Base-by-base conservation (phyloP, 2,888 invertebrate genomes). In the Cerceris rybyensis region DNA sequence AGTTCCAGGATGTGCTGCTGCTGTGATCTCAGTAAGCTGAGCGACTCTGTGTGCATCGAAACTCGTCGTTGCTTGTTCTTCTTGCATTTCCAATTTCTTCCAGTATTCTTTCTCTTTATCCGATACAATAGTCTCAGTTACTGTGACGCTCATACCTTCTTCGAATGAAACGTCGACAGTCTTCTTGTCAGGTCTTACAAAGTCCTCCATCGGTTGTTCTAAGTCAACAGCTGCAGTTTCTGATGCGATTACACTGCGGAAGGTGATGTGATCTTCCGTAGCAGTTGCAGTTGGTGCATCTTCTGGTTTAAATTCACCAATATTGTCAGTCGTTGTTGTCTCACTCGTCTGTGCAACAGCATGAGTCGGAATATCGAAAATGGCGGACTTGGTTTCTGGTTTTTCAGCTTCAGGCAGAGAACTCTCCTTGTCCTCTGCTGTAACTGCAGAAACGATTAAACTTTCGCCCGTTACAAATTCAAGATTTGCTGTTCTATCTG, bases 41-140 rank as follows among this genome's bases (percentile, higher is more conserved):
- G 95, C 95, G 86, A 95, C 94, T 79, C 91, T 93, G 81, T 94
- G 93, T 14, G 94, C 92, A 64, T 94, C 90, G 59, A 88, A 91
- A 80, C 91, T 89, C 58, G 89, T 90, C 5, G 93, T 93, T 63
- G 90, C 93, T n/a, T 86, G 93, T 87, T 91, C 89, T n/a, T 74
- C 78, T 13, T 79, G 73, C 1, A 87, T 86, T 66, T 88, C 80
- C 11, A 88, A 46, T 70, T 89, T 87, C 59, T 84, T 82, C 41
- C 82, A 77, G 74, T 91, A 91, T 43, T 89, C 93, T 59, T 88
- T 90, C 57, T 94, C 93, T 72, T 90, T 91, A 7, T 93, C 91
- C 81, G 94, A 94, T 14, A 93, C 79, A 77, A 93, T 92, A 9
- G 93, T 93, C 91, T 95, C 94, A 85, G 93, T 93, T 59, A 95